Base-by-base conservation (phyloP, 2,888 invertebrate species). In the Spicauda simplicius region DNA sequence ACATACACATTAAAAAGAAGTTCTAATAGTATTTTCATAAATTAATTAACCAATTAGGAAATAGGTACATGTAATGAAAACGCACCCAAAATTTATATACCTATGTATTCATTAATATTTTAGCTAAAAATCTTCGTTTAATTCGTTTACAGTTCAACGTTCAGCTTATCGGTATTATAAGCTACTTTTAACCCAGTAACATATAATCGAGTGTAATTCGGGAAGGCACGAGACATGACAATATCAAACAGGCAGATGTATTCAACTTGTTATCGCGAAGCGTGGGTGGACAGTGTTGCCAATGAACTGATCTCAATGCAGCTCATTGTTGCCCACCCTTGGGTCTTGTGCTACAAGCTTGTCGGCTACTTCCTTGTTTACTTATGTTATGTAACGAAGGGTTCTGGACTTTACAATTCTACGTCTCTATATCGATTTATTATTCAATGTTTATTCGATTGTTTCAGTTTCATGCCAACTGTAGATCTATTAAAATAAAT, bases 241-340 rank as follows among this genome's bases (percentile, higher is more conserved):
- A 78, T 76, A 70, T 87, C 87, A 79, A 80, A 84, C 75, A 81
- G 88, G 91, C 91, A 91, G 91, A 90, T 91, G 91, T 88, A 73
- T 83, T 83, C 82, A 87, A 89, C 90, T 90, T 91, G 90, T 90
- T 92, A 91, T 91, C 91, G 78, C 73, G 65, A 86, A 89, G 90
- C 91, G 90, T 90, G 90, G 91, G 87, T 86, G 89, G 87, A 82
- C 83, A 79, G 78, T 81, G 86, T 86, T 85, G 86, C 84, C 85
- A 85, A 86, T 84, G 88, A 84, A 86, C 86, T 78, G 81, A 79
- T 85, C 85, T 89, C 86, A 92, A 92, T 86, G 91, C 80, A 74
- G 67, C 58, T 80, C 90, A 83, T 91, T 92, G 91, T 92, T 85
- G 78, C 72, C 70, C 77, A 82, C 90, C 91, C 90, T 82, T 83